Evolutionary conservation across 1,140 invertebrate genomes (phyloP), one percentile per base, ranked within the genome.

Genomic region (Neodiprion pinetum): DNA sequence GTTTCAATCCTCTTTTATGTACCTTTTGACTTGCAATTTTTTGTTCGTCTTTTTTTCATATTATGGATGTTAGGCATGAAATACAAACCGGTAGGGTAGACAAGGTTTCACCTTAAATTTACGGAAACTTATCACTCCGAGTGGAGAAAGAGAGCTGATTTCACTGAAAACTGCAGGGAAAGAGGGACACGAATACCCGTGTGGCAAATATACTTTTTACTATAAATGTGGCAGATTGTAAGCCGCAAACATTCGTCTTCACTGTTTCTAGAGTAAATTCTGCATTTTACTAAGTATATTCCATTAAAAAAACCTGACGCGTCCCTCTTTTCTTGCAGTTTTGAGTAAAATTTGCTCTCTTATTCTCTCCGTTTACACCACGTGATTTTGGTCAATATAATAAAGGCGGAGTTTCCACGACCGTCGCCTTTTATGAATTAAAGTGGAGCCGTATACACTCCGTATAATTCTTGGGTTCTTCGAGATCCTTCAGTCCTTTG

Each of bases 401-500:
- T 40, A 40, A 11, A 47, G 40, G 4, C 53, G 53, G 8, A 7
- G 21, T 21, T 40, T 53, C 17, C 71, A n/a, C 12, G 48, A 23
- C 12, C 53, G 11, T 10, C 17, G 21, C 48, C 76, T 78, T 81
- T 84, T 74, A 75, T 74, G 78, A 73, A 72, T 73, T 73, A 74
- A 80, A 79, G 75, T 67, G 75, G 76, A 79, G 79, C 80, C 80
- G 75, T 21, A 75, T 71, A 74, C 53, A 61, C n/a, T 61, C 53
- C 74, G 77, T 79, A 80, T 82, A 76, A 77, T 71, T 74, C 74
- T 70, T 72, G 73, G 74, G 21, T 75, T 68, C 53, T 61, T 17
- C 53, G 53, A 40, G 53, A 14, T 17, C 8, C 9, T 61, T 17
- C 11, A 17, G 53, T 61, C 8, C 8, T 17, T 40, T 5, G 28